Evolutionary conservation across 2,113 vertebrate species (phyloP).

Genomic region (Albula goreensis): DNA sequence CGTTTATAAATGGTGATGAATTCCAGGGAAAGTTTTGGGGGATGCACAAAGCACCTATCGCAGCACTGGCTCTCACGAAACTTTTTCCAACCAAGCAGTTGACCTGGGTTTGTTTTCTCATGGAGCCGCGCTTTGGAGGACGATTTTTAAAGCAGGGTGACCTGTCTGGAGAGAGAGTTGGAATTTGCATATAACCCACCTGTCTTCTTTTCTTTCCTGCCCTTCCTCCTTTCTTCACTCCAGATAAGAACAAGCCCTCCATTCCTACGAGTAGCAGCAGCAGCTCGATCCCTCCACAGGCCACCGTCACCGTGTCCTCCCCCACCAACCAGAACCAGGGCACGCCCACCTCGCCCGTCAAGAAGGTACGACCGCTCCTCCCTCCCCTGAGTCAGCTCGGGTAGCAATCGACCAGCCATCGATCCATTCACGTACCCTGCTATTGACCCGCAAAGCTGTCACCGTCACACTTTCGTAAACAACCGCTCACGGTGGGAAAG

Average conservation of each 20-base stretch:
- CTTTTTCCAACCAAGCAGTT: neutral
- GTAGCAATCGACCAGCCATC: neutral
- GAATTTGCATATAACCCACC: slow-evolving; percentile 17
- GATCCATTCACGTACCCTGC: neutral
- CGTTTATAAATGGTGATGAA: no score
- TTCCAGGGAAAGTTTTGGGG: no score
- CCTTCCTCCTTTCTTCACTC: slow-evolving; percentile 22
- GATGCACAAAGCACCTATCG: no score
- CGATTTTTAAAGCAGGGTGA: neutral
- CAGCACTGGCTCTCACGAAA: neutral
- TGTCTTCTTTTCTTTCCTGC: neutral
- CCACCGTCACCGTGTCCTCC: slow-evolving; percentile 71
- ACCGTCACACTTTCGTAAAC: no score
- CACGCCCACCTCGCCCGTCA: slow-evolving; percentile 87
- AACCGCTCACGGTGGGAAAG: no score
- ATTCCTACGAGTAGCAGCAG: slow-evolving; percentile 75
- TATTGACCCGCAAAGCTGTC: neutral
- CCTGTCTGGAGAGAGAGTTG: neutral
- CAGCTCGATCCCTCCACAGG: slow-evolving; percentile 68
- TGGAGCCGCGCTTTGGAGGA: neutral
- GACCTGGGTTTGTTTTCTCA: neutral
- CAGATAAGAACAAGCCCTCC: slow-evolving; percentile 87
- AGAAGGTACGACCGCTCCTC: slow-evolving; percentile 80
- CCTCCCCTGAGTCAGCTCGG: neutral
- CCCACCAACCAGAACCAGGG: slow-evolving; percentile 79